Evolutionary conservation across 2,113 vertebrate species (phyloP).

Genomic region (Narcine bancroftii): DNA sequence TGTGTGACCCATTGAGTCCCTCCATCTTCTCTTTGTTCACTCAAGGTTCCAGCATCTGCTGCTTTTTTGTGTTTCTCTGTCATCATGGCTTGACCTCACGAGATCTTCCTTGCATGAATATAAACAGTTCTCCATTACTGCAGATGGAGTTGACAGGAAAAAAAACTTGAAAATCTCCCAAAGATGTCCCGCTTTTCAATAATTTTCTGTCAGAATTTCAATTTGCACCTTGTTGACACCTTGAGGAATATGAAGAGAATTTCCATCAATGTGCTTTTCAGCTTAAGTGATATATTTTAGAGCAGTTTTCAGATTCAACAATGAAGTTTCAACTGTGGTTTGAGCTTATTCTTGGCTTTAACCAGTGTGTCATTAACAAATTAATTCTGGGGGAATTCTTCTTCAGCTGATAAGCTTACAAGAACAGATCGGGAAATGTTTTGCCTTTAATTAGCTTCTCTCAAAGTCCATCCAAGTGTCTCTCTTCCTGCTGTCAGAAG

Average conservation of each 20-base stretch:
- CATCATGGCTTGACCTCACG: background rate
- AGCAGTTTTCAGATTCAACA: background rate
- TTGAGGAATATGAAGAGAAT: background rate
- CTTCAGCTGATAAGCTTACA: background rate
- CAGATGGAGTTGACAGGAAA: background rate
- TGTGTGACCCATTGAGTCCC: too few relatives aligned
- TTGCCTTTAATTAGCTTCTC: background rate
- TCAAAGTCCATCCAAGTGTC: background rate
- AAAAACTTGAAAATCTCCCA: background rate
- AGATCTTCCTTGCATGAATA: constrained; percentile 3
- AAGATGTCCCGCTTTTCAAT: background rate
- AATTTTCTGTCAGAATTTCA: background rate
- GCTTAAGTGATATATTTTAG: background rate
- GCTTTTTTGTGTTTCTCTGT: too few relatives aligned
- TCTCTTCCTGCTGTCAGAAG: background rate
- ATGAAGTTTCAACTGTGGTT: background rate
- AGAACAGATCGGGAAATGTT: background rate
- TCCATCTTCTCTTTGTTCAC: too few relatives aligned
- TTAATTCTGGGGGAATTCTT: background rate
- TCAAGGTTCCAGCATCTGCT: too few relatives aligned
- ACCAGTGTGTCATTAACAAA: background rate
- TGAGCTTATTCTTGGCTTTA: background rate
- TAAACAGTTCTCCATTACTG: background rate
- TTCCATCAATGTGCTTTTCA: background rate
- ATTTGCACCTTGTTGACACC: background rate